Percentiles rank a stretch among this genome's conserved stretches.
These are phyloP conservation scores for Sylvilagus floridanus DNA, from an alignment of 2,797 vertebrate genomes.

Conservation along the genomic window DNA sequence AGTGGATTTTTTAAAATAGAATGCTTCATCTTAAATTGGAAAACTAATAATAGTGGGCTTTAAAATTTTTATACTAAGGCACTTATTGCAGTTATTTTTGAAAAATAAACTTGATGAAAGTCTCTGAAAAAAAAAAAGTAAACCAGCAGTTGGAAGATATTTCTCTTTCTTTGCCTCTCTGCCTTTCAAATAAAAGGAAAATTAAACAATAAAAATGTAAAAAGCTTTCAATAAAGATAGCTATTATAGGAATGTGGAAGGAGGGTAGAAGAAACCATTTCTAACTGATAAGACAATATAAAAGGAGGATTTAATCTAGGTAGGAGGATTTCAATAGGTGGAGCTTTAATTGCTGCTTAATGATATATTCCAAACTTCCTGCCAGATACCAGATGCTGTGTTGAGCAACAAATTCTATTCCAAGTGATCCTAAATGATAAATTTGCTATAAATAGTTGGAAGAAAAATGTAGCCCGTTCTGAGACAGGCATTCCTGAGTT, in stretches of 20 bases:
- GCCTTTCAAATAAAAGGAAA: no score
- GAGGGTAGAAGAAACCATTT: background rate
- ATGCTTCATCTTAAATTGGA: conserved; percentile 53
- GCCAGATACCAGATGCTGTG: background rate
- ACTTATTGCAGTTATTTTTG: conserved; percentile 55
- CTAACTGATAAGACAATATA: background rate
- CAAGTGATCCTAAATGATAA: conserved; percentile 23
- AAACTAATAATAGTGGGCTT: conserved; percentile 47
- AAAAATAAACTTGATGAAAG: conserved; percentile 11
- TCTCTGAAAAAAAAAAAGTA: background rate
- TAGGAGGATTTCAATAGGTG: conserved; percentile 1
- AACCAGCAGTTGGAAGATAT: no score
- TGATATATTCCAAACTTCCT: conserved; percentile 44
- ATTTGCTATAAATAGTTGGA: background rate
- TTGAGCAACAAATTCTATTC: conserved; percentile 38
- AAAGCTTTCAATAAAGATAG: background rate
- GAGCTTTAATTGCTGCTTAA: conserved; percentile 1
- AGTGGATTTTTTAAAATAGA: conserved; percentile 58
- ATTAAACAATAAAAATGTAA: no score
- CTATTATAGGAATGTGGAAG: background rate
- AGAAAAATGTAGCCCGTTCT: background rate
- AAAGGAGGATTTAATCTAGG: conserved; percentile 41
- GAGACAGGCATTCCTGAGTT: background rate
- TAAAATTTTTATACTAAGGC: conserved; percentile 49
- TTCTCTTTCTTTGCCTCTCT: no score